These are phyloP conservation scores for Lagodon rhomboides DNA, from an alignment of 2,797 vertebrate genomes.

Conservation along the genomic window DNA sequence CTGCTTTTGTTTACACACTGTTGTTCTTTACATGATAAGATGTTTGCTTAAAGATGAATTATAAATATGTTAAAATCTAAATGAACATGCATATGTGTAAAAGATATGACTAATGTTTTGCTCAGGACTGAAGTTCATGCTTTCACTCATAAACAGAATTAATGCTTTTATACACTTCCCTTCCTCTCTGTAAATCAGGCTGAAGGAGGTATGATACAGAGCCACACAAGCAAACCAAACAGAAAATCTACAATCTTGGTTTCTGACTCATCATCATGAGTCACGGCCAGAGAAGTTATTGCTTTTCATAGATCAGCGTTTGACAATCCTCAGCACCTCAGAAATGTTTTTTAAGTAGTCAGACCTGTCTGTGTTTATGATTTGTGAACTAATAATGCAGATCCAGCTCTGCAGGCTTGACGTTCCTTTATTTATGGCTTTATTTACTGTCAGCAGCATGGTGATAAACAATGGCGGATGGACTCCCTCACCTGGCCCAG, in stretches of 20 bases:
- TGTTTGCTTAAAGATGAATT: neutral
- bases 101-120: neutral
- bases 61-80: neutral
- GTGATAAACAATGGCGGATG: neutral
- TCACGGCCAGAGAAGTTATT: neutral
- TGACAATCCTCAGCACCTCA: neutral
- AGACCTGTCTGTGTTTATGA: neutral
- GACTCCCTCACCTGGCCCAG: conserved; percentile 64
- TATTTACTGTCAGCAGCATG: neutral
- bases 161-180: conserved; percentile 13
- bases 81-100: neutral
- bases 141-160: conserved; percentile 7
- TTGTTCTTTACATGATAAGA: neutral
- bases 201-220: neutral
- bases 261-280: neutral
- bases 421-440: conserved; percentile 17
- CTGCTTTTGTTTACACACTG: neutral
- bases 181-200: conserved; percentile 10
- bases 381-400: neutral
- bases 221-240: neutral
- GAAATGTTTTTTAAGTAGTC: neutral
- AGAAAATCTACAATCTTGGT: neutral
- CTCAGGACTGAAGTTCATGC: neutral
- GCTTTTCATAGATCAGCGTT: neutral
- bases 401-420: neutral